A percentile compares a stretch with the other conserved stretches of the same genome.
phyloP scores from a whole-genome alignment of 2,888 invertebrate genomes.

The Heliconius aoede region DNA sequence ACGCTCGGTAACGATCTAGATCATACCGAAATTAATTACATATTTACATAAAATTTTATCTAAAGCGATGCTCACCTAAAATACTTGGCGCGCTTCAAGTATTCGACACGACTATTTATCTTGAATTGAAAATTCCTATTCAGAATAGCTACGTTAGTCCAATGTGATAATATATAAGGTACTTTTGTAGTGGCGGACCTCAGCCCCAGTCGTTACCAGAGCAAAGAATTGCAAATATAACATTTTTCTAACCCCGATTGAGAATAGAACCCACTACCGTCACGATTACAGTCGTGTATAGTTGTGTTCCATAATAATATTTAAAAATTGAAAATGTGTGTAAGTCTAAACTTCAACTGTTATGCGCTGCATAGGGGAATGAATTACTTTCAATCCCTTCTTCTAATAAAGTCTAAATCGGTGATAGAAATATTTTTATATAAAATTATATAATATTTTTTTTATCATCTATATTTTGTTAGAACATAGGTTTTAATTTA shows the following conservation, averaged over 20 bases:
- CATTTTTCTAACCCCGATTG: fast-evolving
- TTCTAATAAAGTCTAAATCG: too few species aligned
- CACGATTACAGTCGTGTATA: neutral
- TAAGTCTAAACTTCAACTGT: too few species aligned
- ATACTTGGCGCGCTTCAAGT: neutral
- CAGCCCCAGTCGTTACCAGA: neutral
- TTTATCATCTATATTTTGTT: too few species aligned
- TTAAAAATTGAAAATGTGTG: too few species aligned
- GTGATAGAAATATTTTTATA: too few species aligned
- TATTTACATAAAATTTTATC: conserved; percentile 18
- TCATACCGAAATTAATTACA: conserved; percentile 15
- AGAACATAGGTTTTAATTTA: neutral
- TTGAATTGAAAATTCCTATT: neutral
- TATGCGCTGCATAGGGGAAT: too few species aligned
- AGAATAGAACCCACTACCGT: neutral
- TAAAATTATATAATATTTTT: too few species aligned
- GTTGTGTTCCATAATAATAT: too few species aligned
- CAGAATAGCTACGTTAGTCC: too few species aligned
- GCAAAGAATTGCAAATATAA: neutral
- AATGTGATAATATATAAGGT: too few species aligned
- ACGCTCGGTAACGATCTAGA: conserved; percentile 26
- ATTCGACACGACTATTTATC: neutral
- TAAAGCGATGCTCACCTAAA: conserved; percentile 11
- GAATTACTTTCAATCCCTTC: too few species aligned
- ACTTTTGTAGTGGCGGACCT: neutral